Percentiles rank a stretch among this genome's conserved stretches.
phyloP scores from a whole-genome alignment of 2,888 invertebrate genomes.

The Caenorhabditis sulstoni region DNA sequence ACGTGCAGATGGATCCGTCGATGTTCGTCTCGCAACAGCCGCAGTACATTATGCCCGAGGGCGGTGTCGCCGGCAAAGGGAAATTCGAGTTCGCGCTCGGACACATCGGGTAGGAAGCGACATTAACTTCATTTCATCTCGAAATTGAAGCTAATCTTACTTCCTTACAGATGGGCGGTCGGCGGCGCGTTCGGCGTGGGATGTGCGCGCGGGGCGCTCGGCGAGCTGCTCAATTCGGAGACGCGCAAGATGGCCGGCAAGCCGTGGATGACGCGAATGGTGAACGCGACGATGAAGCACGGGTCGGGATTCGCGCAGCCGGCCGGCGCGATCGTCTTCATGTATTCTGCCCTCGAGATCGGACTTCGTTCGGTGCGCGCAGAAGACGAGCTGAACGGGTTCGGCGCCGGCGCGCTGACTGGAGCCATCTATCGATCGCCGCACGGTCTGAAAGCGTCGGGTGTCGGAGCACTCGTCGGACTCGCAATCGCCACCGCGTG shows the following conservation, averaged over 20 bases:
- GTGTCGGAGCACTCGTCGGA: constrained; percentile 72
- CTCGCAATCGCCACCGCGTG: constrained; percentile 71
- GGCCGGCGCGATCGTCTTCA: constrained; percentile 75
- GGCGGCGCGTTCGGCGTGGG: constrained; percentile 76
- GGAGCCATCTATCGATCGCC: constrained; percentile 78
- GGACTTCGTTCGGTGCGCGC: constrained; percentile 72
- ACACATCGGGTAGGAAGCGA: constrained; percentile 74
- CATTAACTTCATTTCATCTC: background rate
- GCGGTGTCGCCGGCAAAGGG: constrained; percentile 76
- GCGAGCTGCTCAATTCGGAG: constrained; percentile 76
- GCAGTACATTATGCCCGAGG: constrained; percentile 79
- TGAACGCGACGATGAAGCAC: constrained; percentile 79
- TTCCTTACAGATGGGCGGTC: constrained; percentile 70
- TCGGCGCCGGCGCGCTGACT: constrained; percentile 78
- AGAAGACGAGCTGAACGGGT: constrained; percentile 77
- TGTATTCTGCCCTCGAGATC: constrained; percentile 78
- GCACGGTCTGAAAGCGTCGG: constrained; percentile 75
- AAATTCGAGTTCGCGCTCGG: constrained; percentile 79
- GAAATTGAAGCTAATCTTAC: background rate
- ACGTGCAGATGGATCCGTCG: constrained; percentile 79
- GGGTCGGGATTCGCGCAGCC: constrained; percentile 79
- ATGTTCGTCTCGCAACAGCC: constrained; percentile 75
- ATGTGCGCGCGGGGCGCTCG: constrained; percentile 74
- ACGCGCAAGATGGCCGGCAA: constrained; percentile 76
- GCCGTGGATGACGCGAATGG: constrained; percentile 78